phyloP scores from a whole-genome alignment of 2,113 vertebrate species.

The Speoplatyrhinus poulsoni region DNA sequence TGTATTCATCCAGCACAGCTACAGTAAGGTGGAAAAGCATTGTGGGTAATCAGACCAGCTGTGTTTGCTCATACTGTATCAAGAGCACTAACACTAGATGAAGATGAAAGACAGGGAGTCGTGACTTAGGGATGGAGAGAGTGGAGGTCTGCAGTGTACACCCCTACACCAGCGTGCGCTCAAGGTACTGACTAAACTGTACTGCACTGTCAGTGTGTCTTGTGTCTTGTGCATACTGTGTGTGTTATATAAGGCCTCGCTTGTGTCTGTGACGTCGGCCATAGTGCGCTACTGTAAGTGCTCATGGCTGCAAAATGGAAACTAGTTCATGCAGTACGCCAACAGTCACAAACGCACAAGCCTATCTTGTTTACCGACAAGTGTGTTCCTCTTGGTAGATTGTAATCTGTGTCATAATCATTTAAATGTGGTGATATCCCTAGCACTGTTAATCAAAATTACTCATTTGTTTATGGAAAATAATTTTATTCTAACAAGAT shows the following conservation, averaged over 20 bases:
- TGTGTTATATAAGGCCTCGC: background rate
- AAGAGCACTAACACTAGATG: slow-evolving; percentile 28
- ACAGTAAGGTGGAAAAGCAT: slow-evolving; percentile 1
- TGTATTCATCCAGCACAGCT: background rate
- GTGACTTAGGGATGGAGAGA: slow-evolving; percentile 53
- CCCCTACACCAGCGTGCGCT: slow-evolving; percentile 61
- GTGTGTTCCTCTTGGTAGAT: too few relatives aligned
- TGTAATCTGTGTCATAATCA: too few relatives aligned
- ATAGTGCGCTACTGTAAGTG: background rate
- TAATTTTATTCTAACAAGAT: too few relatives aligned
- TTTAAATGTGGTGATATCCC: too few relatives aligned
- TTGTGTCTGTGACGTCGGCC: slow-evolving; percentile 30
- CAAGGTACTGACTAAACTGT: slow-evolving; percentile 42
- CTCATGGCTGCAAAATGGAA: too few relatives aligned
- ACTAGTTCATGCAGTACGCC: too few relatives aligned
- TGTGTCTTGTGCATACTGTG: slow-evolving; percentile 1
- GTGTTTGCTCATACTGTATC: slow-evolving; percentile 33
- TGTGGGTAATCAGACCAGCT: slow-evolving; percentile 54
- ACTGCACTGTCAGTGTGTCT: slow-evolving; percentile 19
- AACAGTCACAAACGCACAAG: too few relatives aligned
- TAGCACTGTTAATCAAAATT: too few relatives aligned
- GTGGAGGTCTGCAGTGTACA: slow-evolving; percentile 62
- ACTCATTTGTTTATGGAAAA: too few relatives aligned
- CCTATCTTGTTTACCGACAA: too few relatives aligned
- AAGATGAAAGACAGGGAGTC: slow-evolving; percentile 39